Conservation (phyloP, 2,888 invertebrate genomes). For the Spisula solida region DNA sequence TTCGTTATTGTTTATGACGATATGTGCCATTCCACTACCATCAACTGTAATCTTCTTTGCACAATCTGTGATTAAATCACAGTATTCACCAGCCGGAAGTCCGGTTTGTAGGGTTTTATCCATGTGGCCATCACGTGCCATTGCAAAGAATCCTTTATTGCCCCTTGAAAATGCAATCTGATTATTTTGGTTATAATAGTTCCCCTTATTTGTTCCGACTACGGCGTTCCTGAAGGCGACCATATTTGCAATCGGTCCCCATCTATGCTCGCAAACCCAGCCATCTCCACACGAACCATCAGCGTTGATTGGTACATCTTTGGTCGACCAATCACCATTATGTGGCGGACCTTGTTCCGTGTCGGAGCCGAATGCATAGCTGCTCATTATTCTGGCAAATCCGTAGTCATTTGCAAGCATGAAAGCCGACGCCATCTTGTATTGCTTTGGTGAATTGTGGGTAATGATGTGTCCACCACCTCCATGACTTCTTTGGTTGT, state of each 20-base stretch:
- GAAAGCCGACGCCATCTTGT: slow-evolving; percentile 92
- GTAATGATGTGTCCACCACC: slow-evolving; percentile 79
- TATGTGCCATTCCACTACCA: slow-evolving; percentile 79
- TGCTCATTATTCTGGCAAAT: slow-evolving; percentile 94
- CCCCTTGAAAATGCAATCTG: slow-evolving; percentile 85
- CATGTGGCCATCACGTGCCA: slow-evolving; percentile 81
- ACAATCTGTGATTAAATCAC: slow-evolving; percentile 85
- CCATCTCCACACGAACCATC: slow-evolving; percentile 83
- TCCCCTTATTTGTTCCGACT: slow-evolving; percentile 75
- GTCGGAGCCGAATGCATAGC: slow-evolving; percentile 90
- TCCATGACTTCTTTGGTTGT: slow-evolving; percentile 92
- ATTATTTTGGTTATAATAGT: slow-evolving; percentile 81
- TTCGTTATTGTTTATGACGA: slow-evolving; percentile 76
- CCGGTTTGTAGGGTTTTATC: slow-evolving; percentile 82
- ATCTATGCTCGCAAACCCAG: slow-evolving; percentile 86
- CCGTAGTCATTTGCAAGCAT: slow-evolving; percentile 91
- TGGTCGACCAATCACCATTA: slow-evolving; percentile 77
- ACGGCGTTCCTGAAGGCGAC: slow-evolving; percentile 84
- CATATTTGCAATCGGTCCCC: slow-evolving; percentile 85
- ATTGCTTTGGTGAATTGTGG: slow-evolving; percentile 78
- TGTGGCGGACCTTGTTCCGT: slow-evolving; percentile 78
- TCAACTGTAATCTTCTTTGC: slow-evolving; percentile 81
- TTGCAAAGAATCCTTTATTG: slow-evolving; percentile 84
- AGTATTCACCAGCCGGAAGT: slow-evolving; percentile 85
- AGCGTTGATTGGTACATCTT: slow-evolving; percentile 80